These are phyloP conservation scores for Chymomyza caudatula DNA, from an alignment of 2,888 invertebrate genomes.

Conservation along the genomic window DNA sequence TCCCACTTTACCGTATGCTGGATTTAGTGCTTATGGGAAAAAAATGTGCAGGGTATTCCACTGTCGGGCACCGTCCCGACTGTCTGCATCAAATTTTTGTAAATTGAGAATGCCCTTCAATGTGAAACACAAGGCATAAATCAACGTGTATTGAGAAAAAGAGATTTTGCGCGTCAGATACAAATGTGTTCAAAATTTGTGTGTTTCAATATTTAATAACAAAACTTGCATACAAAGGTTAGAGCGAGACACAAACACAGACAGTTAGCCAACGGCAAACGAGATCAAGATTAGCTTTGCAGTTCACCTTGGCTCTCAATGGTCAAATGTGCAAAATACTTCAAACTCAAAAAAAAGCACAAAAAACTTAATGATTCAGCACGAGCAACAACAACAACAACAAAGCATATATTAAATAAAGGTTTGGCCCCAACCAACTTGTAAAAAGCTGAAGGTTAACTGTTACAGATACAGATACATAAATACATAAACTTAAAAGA, in stretches of 20 bases:
- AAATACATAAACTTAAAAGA: neutral
- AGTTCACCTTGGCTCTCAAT: constrained; percentile 69
- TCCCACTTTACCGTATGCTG: too few relatives aligned
- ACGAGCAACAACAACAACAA: constrained; percentile 9
- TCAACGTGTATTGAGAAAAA: constrained; percentile 35
- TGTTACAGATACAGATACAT: constrained; percentile 13
- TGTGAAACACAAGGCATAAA: constrained; percentile 35
- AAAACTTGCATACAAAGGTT: neutral
- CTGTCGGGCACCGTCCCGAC: too few relatives aligned
- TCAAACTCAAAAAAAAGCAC: constrained; percentile 15
- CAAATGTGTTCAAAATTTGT: constrained; percentile 18
- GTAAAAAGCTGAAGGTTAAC: constrained; percentile 44
- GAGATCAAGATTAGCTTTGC: constrained; percentile 68
- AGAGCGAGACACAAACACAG: constrained; percentile 5
- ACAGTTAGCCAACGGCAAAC: constrained; percentile 58
- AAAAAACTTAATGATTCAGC: constrained; percentile 2
- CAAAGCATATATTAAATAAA: constrained; percentile 54
- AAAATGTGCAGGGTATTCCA: too few relatives aligned
- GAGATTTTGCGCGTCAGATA: constrained; percentile 62
- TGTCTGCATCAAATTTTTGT: too few relatives aligned
- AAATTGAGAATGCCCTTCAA: constrained; percentile 50
- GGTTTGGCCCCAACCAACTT: constrained; percentile 35
- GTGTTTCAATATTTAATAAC: constrained; percentile 38
- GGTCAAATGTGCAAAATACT: constrained; percentile 70
- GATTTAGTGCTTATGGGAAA: too few relatives aligned